Evolutionary conservation across 2,797 vertebrate genomes (phyloP), one percentile per base, ranked within the genome.

Genomic region (Melanotaenia nigrans): DNA sequence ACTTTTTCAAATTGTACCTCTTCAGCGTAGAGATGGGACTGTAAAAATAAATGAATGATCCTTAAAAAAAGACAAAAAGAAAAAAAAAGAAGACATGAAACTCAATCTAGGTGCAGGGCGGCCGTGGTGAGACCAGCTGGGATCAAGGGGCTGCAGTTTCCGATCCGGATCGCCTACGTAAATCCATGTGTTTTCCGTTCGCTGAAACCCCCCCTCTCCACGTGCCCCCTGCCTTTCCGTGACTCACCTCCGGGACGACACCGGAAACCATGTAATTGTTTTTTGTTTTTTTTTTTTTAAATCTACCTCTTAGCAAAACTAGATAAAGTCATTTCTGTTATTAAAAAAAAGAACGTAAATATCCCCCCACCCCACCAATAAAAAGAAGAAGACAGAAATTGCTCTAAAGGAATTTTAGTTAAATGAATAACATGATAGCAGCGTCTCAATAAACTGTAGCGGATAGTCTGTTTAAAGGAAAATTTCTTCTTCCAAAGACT

Each of bases 231-330:
- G 65, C 75, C 73, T 73, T 10, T 36, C 74, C 73, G 74, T 84
- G 73, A 86, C 74, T 89, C 87, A 88, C 86, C 68, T 86, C 82
- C 86, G 83, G 77, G 74, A 85, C 61, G 9, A 93, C 87, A 87
- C 85, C 91, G 90, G 84, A 94, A 93, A 91, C 91, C 94, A 93
- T 92, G 91, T 94, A 87, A 92, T 92, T 87, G 91, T 96, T 96
- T 95, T 94, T 94, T 96, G 96, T 36, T 91, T 93, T 87, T 91
- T 96, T 96, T 95, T 94, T 94, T 96, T 96, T 33, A 33, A 95
- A 97, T 97, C 96, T 97, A 97, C 96, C 96, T 97, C 97, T 97
- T 96, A 95, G 95, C 80, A 85, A 91, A 87, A 88, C 87, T 85
- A 91, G 90, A 94, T 92, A 91, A 95, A 90, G 85, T 87, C 83